Conservation (phyloP, 2,113 vertebrate genomes). For the Sakesphorus luctuosus region DNA sequence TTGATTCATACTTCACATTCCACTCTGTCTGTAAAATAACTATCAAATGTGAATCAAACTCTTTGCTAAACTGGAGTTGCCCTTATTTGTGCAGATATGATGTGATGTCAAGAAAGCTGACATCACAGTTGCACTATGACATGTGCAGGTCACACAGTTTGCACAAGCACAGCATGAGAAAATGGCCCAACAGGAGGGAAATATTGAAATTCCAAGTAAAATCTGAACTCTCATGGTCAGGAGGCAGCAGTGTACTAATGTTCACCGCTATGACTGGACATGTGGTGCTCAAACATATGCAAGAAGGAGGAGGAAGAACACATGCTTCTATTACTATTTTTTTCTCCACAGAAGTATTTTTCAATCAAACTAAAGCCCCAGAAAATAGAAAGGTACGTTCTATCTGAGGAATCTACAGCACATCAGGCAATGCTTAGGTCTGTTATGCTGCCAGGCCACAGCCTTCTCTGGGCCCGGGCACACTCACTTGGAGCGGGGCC, state of each 20-base stretch:
- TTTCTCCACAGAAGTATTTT: neutral
- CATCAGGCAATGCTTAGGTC: neutral
- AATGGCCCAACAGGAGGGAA: neutral
- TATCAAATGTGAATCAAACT: neutral
- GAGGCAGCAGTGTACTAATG: accelerated
- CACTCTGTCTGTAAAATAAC: neutral
- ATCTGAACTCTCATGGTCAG: neutral
- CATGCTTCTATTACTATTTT: neutral
- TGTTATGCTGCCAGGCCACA: neutral
- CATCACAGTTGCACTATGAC: neutral
- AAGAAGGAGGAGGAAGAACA: neutral
- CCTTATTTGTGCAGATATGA: neutral
- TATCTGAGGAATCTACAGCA: neutral
- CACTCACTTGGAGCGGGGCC: constrained; percentile 86
- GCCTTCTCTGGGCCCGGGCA: too few relatives aligned
- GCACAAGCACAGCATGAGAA: neutral
- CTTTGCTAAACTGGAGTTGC: neutral
- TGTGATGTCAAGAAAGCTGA: neutral
- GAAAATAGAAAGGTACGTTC: neutral
- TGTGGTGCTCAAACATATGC: neutral
- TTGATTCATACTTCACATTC: neutral
- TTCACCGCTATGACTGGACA: neutral
- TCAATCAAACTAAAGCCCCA: neutral
- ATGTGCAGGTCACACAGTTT: neutral
- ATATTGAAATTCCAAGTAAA: accelerated